Percentiles rank a stretch among this genome's conserved stretches.
Evolutionary conservation across 1,140 invertebrate genomes (phyloP).

Genomic region (Propsilocerus akamusi): DNA sequence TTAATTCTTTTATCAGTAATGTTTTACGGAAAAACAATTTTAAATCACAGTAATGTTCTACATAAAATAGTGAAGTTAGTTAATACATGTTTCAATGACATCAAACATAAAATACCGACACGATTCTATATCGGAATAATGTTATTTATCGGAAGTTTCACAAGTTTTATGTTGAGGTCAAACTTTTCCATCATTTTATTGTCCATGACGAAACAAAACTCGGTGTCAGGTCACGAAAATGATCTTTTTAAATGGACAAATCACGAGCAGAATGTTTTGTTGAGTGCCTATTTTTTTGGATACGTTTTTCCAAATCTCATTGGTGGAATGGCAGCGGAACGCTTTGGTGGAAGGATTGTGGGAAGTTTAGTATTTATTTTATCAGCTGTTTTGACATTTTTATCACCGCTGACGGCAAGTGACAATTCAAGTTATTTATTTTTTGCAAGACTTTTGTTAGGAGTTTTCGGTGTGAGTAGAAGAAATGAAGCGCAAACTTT

Average conservation of each 20-base stretch:
- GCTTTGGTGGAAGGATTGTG: slow-evolving; percentile 48
- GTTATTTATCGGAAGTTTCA: slow-evolving; percentile 50
- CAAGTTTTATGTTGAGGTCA: slow-evolving; percentile 49
- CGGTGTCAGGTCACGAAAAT: slow-evolving; percentile 6
- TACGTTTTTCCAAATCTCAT: slow-evolving; percentile 36
- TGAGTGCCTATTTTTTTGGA: slow-evolving; percentile 48
- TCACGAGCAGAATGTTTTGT: slow-evolving; percentile 37
- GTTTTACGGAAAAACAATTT: too few species aligned
- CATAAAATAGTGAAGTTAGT: too few species aligned
- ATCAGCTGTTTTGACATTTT: slow-evolving; percentile 45
- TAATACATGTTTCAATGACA: too few species aligned
- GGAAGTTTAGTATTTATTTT: slow-evolving; percentile 44
- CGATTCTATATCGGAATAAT: slow-evolving; percentile 41
- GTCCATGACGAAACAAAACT: slow-evolving; percentile 38
- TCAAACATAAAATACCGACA: slow-evolving; percentile 18
- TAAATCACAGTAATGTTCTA: too few species aligned
- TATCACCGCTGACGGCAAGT: slow-evolving; percentile 41
- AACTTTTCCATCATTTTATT: slow-evolving; percentile 56
- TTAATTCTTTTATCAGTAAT: too few species aligned
- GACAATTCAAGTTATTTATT: slow-evolving; percentile 39
- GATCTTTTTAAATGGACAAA: slow-evolving; percentile 28
- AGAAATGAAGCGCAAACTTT: slow-evolving; percentile 1
- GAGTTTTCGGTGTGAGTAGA: slow-evolving; percentile 39
- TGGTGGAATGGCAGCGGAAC: slow-evolving; percentile 50
- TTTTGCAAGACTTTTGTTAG: slow-evolving; percentile 39